A percentile compares a stretch with the other conserved stretches of the same genome.
Evolutionary conservation across 2,113 vertebrate species (phyloP).

Genomic region (Globicephala melas): DNA sequence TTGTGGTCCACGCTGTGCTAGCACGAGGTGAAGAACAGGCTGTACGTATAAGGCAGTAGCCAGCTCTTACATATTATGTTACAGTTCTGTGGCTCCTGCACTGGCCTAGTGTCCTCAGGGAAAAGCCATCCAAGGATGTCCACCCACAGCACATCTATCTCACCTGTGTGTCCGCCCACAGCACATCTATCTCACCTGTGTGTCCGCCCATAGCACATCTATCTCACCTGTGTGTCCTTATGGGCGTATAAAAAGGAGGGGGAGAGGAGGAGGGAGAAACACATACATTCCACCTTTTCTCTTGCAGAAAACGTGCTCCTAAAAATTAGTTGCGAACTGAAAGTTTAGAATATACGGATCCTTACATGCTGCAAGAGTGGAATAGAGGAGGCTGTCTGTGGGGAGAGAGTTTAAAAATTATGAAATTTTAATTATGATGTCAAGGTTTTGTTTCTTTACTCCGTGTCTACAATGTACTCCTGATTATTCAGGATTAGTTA

Average conservation of each 20-base stretch:
- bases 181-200: no score
- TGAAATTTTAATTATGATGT: neutral
- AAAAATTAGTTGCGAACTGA: neutral
- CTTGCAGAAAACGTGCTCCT: neutral
- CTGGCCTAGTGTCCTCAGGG: neutral
- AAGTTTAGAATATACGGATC: neutral
- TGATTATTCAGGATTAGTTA: neutral
- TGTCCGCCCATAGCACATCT: neutral
- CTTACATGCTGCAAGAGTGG: neutral
- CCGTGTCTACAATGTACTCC: neutral
- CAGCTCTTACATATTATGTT: neutral
- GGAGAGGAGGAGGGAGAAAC: neutral
- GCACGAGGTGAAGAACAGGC: neutral
- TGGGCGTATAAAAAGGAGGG: no score
- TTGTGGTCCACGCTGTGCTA: fast-evolving
- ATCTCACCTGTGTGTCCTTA: neutral
- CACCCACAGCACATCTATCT: no score
- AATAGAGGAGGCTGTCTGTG: neutral
- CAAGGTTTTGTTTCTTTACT: neutral
- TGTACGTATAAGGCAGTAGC: neutral
- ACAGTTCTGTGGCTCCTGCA: neutral
- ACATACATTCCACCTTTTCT: neutral
- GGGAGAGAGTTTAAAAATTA: neutral
- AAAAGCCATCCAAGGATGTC: neutral
- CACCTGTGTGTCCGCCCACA: no score